phyloP scores from a whole-genome alignment of 2,113 vertebrate species.

The Spea bombifrons region DNA sequence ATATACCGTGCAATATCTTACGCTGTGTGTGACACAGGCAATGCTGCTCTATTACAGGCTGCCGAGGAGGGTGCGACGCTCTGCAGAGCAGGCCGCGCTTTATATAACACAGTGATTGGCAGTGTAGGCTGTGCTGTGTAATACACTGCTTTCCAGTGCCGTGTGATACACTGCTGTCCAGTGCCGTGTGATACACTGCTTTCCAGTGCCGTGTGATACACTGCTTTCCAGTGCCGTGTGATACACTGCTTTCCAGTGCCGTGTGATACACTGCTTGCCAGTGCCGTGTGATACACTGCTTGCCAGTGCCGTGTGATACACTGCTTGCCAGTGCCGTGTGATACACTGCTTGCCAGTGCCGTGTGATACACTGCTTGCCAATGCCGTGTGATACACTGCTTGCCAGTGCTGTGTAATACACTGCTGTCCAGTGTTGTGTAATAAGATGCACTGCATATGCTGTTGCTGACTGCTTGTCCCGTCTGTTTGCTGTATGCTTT shows the following conservation, averaged over 20 bases:
- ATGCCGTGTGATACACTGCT: not conserved
- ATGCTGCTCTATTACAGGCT: too few species aligned
- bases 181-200: not conserved
- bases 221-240: conserved; percentile 1
- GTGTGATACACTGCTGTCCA: not conserved
- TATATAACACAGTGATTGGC: not conserved
- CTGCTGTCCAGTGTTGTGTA: too few species aligned
- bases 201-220: not conserved
- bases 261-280: conserved; percentile 10
- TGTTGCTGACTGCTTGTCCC: too few species aligned
- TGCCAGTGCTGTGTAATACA: not conserved
- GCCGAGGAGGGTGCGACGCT: too few species aligned
- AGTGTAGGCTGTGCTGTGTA: not conserved
- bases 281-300: not conserved
- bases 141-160: not conserved
- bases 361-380: not conserved
- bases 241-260: too few species aligned
- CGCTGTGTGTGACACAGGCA: not conserved
- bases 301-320: not conserved
- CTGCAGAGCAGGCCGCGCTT: not conserved
- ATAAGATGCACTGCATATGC: too few species aligned
- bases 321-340: not conserved
- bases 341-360: not conserved
- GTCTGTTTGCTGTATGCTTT: not conserved
- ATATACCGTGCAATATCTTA: not conserved